Conservation (phyloP, 2,797 vertebrate species). For the Falco columbarius region DNA sequence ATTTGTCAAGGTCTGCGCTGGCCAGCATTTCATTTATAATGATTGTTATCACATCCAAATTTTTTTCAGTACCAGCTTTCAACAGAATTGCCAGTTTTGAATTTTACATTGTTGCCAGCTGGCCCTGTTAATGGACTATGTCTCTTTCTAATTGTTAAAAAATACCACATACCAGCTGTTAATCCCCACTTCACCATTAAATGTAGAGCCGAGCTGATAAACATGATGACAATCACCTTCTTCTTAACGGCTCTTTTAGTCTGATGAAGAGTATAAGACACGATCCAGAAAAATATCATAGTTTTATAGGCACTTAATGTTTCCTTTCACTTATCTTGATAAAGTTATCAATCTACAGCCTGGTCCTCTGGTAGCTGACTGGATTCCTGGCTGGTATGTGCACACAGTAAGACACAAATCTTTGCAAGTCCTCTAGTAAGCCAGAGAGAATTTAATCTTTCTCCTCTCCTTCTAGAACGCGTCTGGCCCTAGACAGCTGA, state of each 20-base stretch:
- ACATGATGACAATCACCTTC: neutral
- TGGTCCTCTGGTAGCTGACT: neutral
- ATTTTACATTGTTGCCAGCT: neutral
- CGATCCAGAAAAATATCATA: neutral
- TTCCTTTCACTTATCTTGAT: neutral
- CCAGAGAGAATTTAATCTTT: neutral
- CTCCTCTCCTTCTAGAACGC: neutral
- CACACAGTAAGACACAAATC: neutral
- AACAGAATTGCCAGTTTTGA: neutral
- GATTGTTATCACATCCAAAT: neutral
- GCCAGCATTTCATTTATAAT: neutral
- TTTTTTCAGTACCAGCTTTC: constrained; percentile 2
- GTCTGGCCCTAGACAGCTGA: neutral
- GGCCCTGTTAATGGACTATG: neutral
- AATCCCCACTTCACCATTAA: neutral
- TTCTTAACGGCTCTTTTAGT: neutral
- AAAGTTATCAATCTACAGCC: neutral
- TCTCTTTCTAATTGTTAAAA: neutral
- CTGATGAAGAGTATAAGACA: neutral
- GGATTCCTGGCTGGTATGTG: neutral
- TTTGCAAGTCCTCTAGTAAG: neutral
- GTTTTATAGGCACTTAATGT: neutral
- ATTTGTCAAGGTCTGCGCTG: neutral
- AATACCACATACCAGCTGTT: neutral
- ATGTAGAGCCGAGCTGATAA: neutral